Evolutionary conservation across 1,140 invertebrate species (phyloP).

Genomic region (Grapholita molesta): DNA sequence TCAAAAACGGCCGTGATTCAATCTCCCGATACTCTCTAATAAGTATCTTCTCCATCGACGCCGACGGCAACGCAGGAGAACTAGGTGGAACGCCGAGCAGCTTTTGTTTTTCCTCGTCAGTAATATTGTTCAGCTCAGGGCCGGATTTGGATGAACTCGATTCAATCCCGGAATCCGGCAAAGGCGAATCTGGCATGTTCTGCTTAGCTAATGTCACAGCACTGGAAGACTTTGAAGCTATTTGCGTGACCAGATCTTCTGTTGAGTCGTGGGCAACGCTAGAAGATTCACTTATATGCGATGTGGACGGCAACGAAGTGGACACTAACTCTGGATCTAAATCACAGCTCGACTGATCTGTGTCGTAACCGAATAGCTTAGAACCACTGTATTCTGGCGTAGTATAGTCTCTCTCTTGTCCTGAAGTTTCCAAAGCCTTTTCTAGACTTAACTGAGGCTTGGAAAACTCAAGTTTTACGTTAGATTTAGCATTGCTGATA

Average conservation of each 20-base stretch:
- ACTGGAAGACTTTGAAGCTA: slow-evolving; percentile 40
- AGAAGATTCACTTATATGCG: slow-evolving; percentile 72
- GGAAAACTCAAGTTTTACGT: slow-evolving; percentile 71
- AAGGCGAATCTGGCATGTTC: slow-evolving; percentile 73
- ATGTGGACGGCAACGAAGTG: slow-evolving; percentile 72
- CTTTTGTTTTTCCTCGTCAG: slow-evolving; percentile 94
- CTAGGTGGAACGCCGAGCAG: slow-evolving; percentile 77
- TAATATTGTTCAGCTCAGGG: slow-evolving; percentile 84
- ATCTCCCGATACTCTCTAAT: slow-evolving; percentile 71
- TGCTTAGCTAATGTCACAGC: slow-evolving; percentile 30
- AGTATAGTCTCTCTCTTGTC: slow-evolving; percentile 64
- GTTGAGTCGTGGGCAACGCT: slow-evolving; percentile 73
- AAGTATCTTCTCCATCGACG: slow-evolving; percentile 51
- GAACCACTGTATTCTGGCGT: slow-evolving; percentile 60
- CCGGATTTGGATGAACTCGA: slow-evolving; percentile 59
- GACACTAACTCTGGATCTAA: slow-evolving; percentile 74
- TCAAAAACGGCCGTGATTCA: slow-evolving; percentile 89
- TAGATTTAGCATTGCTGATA: slow-evolving; percentile 72
- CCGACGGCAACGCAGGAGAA: slow-evolving; percentile 39
- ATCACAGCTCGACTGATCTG: slow-evolving; percentile 74
- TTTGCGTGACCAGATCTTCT: slow-evolving; percentile 75
- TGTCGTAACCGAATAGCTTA: slow-evolving; percentile 60
- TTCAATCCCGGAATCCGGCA: slow-evolving; percentile 71
- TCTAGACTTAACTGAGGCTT: slow-evolving; percentile 82
- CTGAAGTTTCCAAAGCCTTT: slow-evolving; percentile 78